Evolutionary conservation across 2,888 invertebrate species (phyloP), one percentile per base, ranked within the genome.

Genomic region (Drosophila subquinaria): DNA sequence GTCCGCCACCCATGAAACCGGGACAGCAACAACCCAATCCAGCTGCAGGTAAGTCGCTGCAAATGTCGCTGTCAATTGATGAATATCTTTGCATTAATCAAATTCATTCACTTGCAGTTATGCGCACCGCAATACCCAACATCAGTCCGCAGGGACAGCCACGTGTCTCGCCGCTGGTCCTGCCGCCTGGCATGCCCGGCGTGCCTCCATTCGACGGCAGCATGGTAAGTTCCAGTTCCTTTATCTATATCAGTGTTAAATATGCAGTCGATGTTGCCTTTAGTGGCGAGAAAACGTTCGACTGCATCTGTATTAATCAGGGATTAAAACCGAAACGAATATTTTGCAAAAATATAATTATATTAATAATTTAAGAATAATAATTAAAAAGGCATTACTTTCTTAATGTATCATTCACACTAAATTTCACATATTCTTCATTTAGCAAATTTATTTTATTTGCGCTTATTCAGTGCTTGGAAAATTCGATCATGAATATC

Each of bases 201-300:
- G 94, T 95, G 47, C 94, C 95, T 15, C 93, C 95, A 15, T 95
- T 94, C 82, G 95, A 95, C 86, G 94, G 95, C 10, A 95, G 94
- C 90, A 93, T 97, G 95, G 97, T 97, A 94, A 96, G 96, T 90
- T 27, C 10, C 11, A 20, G 5, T 30, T 5, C 11, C 40, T 30
- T 9, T 15, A 5, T 0, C 1, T 9, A 3, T 6, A 1, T 53
- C 4, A 23, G 11, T 11, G n/a, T 42, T 30, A 3, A 11, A 23
- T 9, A 23, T 17, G 4, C 13, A 38, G 27, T 45, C 23, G 13
- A 45, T 27, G 13, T 27, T 45, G 11, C 1, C 20, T 17, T 0
- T 1, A 17, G 17, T 42, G 17, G 2, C 10, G 1, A 20, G 15
- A 42, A 11, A 15, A 3, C 0, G 40, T 40, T 40, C 15, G 17